A percentile compares a stretch with the other conserved stretches of the same genome.
These are phyloP conservation scores for Orientallactaga bullata DNA, from an alignment of 2,113 vertebrate genomes.

Conservation along the genomic window DNA sequence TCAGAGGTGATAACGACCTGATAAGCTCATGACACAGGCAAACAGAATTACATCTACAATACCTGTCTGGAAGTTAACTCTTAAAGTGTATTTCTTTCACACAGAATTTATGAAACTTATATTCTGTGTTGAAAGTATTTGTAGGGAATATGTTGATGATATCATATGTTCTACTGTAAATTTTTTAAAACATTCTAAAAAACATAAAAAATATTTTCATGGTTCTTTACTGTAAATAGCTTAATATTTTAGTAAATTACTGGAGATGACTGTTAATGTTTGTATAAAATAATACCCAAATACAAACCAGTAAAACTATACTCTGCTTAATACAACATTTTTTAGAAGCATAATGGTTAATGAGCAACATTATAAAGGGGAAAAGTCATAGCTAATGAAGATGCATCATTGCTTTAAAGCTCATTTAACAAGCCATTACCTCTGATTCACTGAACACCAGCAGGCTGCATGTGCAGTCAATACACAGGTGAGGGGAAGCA, in stretches of 20 bases:
- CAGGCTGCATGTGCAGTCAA: constrained; percentile 21
- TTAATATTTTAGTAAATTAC: constrained; percentile 14
- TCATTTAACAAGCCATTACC: constrained; percentile 64
- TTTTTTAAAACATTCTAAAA: constrained; percentile 29
- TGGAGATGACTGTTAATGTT: constrained; percentile 40
- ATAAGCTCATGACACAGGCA: neutral
- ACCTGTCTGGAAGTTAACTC: neutral
- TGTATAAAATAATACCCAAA: neutral
- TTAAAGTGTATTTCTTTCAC: neutral
- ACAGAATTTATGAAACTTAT: neutral
- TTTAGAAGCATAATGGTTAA: neutral
- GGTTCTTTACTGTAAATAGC: constrained; percentile 9
- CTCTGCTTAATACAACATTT: neutral
- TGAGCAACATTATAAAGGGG: neutral
- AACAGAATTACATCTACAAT: neutral
- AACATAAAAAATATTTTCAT: neutral
- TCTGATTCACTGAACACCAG: constrained; percentile 56
- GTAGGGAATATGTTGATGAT: neutral
- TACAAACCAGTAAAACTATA: neutral
- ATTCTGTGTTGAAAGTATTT: neutral
- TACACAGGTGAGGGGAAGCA: constrained; percentile 61
- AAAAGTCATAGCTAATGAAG: constrained; percentile 45
- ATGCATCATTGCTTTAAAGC: constrained; percentile 10
- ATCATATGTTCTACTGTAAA: constrained; percentile 20
- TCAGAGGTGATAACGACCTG: neutral